Base-by-base conservation (phyloP, 2,888 invertebrate genomes). In the Phortica magna region DNA sequence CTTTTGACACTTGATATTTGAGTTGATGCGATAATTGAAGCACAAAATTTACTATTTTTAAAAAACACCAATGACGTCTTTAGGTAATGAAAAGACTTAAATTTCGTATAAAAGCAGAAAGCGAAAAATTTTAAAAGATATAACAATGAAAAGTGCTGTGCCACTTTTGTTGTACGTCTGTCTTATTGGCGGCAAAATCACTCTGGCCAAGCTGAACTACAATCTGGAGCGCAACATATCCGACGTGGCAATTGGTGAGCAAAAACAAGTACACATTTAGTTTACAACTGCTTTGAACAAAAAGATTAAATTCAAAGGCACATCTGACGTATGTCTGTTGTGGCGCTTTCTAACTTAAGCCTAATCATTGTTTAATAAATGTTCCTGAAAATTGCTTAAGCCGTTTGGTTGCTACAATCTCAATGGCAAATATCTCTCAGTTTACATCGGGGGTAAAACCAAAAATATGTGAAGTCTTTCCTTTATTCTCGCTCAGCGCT, bases 21-120 rank as follows among this genome's bases (percentile, higher is more conserved):
- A 79, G 77, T 75, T 89, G 89, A 88, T 83, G 83, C 77, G 73
- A 83, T 89, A 89, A 89, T 89, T 88, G 89, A 76, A 67, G 77
- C 84, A 84, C 83, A 86, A 77, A 76, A 76, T 76, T 80, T 74
- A 80, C 83, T 79, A 83, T 31, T 31, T 31, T 31, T 80, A 80
- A 76, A 42, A 39, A 12, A 42, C 31, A 10, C 57, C 68, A 12
- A 72, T 17, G 68, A 61, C 61, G 55, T 55, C 14, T 17, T 1
- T 43, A 17, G 57, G 7, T 14, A 57, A 53, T n/a, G 71, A 48
- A 39, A 55, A 14, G 7, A 17, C 59, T 19, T 59, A n/a, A 59
- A 59, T 59, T 64, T 12, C 12, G 4, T 64, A 64, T 64, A 64
- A 31, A 64, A 64, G 31, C 64, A 64, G 64, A 42, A 19, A 68